Base-by-base conservation (phyloP, 2,797 vertebrate species). In the Peromyscus nudipes region DNA sequence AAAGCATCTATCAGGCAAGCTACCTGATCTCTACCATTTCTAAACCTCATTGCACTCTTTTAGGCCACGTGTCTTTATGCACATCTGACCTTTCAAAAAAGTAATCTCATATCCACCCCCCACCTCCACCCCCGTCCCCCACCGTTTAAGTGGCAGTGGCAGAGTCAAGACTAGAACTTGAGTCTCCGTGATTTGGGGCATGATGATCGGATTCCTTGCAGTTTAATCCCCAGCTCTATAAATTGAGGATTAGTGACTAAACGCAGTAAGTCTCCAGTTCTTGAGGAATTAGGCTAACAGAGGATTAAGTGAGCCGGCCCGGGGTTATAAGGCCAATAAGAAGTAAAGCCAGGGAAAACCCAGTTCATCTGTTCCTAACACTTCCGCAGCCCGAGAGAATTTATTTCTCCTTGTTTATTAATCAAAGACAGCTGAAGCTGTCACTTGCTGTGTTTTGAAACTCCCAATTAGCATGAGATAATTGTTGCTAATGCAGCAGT, bases 391-490 rank as follows among this genome's bases (percentile, higher is more conserved):
- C 81, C n/a, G 4, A 67, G 62, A 86, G 16, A 67, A 76, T 49
- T 67, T 82, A 79, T 93, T 92, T 83, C 25, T 65, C 19, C 0
- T 4, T 60, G 73, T 89, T 73, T 57, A 67, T 71, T 84, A 71
- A 69, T 88, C 80, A 67, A 80, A 94, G 87, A 7, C 34, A 40
- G 71, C 23, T 21, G 8, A 69, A 90, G 43, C 31, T 89, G 86
- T 55, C 76, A 52, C 46, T 67, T 25, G 31, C 40, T 82, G 62
- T 52, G 81, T 88, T 97, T 81, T 46, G 40, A 89, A 91, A 79
- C 81, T 96, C 94, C 92, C 52, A 31, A 12, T 97, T 82, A 85
- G 52, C 80, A 31, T 13, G 34, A 86, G 65, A 75, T 91, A 81
- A 92, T 86, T 95, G 93, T 17, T 77, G 43, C 23, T 31, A n/a